Base-by-base conservation (phyloP, 2,113 vertebrate species). In the Upupa epops region DNA sequence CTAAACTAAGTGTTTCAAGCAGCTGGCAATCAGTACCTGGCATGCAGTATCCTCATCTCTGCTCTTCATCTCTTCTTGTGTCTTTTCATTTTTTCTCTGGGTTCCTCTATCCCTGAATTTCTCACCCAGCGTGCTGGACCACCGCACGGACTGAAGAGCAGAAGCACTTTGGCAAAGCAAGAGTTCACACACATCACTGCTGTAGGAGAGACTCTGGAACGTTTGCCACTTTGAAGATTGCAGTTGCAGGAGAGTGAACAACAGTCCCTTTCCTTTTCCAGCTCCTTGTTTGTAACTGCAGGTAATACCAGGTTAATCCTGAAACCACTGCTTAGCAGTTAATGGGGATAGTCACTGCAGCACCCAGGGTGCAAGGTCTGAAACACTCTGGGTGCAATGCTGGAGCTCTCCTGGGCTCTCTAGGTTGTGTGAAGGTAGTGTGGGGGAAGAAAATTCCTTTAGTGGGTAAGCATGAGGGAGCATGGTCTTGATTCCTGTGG, bases 281-380 rank as follows among this genome's bases (percentile, higher is more conserved):
- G 2, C 8, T 55, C 4, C 8, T 42, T 0, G 0, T 37, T 45
- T 45, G 15, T 31, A 16, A n/a, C 13, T 45, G 21, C 9, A 29
- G 32, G 11, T 37, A 65, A 52, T 4, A 16, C 11, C 26, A 37
- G 17, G 11, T 5, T 59, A 34, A 52, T 29, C n/a, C 11, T 34
- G 7, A 10, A 29, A 17, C 36, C 40, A 15, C 19, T 36, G 17
- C 26, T 52, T 48, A 34, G 24, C 0, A 0, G 17, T 26, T 59
- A 36, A 20, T 26, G 10, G 1, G 2, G 37, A 59, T 15, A 45
- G 55, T 17, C 32, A 9, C 36, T 54, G 32, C 8, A 19, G 52
- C 7, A 55, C 11, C 13, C 9, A 25, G n/a, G n/a, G n/a, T n/a
- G n/a, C n/a, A n/a, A 65, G n/a, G 12, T 15, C 40, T 65, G 31